Percentiles rank a stretch among this genome's conserved stretches.
Conservation (phyloP, 2,888 invertebrate genomes). For the Labia minor region DNA sequence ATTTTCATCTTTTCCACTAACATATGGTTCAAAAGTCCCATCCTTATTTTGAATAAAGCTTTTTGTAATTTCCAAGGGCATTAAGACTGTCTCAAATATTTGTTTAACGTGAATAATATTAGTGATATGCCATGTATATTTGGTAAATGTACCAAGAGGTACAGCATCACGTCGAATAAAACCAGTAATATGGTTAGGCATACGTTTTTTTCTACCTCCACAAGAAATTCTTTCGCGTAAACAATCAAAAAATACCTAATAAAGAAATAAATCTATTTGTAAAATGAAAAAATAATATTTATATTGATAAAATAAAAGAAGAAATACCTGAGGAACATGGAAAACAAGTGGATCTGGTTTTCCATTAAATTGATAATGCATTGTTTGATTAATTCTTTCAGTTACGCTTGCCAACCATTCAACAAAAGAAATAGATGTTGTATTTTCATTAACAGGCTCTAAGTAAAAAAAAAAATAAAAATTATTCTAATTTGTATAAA, state of each 20-base stretch:
- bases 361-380: slow-evolving; percentile 58
- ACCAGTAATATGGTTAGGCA: slow-evolving; percentile 52
- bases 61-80: slow-evolving; percentile 50
- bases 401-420: slow-evolving; percentile 67
- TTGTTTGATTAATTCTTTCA: slow-evolving; percentile 62
- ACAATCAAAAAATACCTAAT: slow-evolving; percentile 55
- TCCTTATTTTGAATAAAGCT: slow-evolving; percentile 52
- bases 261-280: slow-evolving; percentile 24
- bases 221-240: slow-evolving; percentile 58
- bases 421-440: slow-evolving; percentile 43
- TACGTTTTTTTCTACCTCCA: slow-evolving; percentile 48
- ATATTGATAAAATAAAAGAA: slow-evolving; percentile 22
- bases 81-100: slow-evolving; percentile 58
- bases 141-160: slow-evolving; percentile 54
- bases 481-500: too few species aligned
- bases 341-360: slow-evolving; percentile 56
- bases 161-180: slow-evolving; percentile 48
- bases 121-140: slow-evolving; percentile 61
- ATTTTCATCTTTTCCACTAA: slow-evolving; percentile 36
- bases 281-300: neutral
- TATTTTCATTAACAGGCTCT: slow-evolving; percentile 32
- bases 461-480: slow-evolving; percentile 14
- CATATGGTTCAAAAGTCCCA: slow-evolving; percentile 45
- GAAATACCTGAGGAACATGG: slow-evolving; percentile 51
- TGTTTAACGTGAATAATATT: slow-evolving; percentile 58